Conservation (phyloP, 1,140 invertebrate genomes). For the Ditylenchus dipsaci region DNA sequence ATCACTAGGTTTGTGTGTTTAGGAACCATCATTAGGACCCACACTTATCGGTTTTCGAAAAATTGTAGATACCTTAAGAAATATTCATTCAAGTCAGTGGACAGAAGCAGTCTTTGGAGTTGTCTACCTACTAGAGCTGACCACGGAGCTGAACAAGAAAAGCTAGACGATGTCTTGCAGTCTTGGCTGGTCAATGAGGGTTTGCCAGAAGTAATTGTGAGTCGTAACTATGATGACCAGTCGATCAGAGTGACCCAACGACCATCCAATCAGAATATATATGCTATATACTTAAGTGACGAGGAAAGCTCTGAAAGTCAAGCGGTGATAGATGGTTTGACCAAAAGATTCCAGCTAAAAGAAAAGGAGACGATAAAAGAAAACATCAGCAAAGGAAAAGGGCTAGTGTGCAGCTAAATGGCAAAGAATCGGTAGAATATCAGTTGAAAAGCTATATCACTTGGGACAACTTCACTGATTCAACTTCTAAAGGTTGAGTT, state of each 20-base stretch:
- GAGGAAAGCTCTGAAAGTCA: background rate
- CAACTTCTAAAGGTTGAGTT: background rate
- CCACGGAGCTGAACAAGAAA: constrained; percentile 51
- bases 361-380: constrained; percentile 1
- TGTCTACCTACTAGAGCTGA: constrained; percentile 46
- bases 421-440: constrained; percentile 1
- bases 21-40: background rate
- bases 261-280: constrained; percentile 39
- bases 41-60: background rate
- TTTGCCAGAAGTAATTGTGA: constrained; percentile 49
- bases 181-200: constrained; percentile 53
- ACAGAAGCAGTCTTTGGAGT: constrained; percentile 40
- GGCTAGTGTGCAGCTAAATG: background rate
- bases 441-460: constrained; percentile 2
- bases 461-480: background rate
- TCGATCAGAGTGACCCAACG: constrained; percentile 47
- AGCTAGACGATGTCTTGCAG: constrained; percentile 45
- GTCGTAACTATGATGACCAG: constrained; percentile 56
- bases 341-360: background rate
- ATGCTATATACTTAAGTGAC: constrained; percentile 32
- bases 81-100: constrained; percentile 50
- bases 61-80: constrained; percentile 45
- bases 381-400: background rate
- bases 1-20: constrained; percentile 34
- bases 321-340: background rate